Evolutionary conservation across 2,797 vertebrate genomes (phyloP).

Genomic region (Carcharodon carcharias): DNA sequence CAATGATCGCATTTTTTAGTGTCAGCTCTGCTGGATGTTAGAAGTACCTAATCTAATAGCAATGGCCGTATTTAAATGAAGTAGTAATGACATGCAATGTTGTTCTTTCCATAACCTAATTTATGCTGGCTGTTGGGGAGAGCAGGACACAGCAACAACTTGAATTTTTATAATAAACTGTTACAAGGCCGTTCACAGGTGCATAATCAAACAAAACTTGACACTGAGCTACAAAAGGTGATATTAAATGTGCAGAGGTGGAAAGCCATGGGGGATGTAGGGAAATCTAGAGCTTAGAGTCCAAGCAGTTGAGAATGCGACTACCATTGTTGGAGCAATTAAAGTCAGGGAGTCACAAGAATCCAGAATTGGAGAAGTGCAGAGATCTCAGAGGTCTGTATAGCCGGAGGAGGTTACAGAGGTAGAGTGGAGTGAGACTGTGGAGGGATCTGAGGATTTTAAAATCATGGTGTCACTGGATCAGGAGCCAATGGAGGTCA

Average conservation of each 20-base stretch:
- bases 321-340: too few relatives aligned
- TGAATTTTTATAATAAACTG: not conserved
- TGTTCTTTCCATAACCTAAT: not conserved
- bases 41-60: not conserved
- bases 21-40: not conserved
- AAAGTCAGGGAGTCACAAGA: too few relatives aligned
- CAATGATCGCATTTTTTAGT: not conserved
- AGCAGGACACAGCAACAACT: not conserved
- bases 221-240: not conserved
- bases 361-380: too few relatives aligned
- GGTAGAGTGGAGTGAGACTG: too few relatives aligned
- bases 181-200: not conserved
- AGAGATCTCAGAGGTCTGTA: too few relatives aligned
- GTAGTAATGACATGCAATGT: not conserved
- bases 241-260: not conserved
- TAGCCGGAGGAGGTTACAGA: too few relatives aligned
- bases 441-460: too few relatives aligned
- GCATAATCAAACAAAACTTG: not conserved
- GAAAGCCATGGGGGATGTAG: not conserved
- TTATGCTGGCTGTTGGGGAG: not conserved
- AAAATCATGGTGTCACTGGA: too few relatives aligned
- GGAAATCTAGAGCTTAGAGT: not conserved
- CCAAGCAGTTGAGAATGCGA: not conserved
- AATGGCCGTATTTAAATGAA: not conserved
- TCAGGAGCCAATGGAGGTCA: too few relatives aligned